A percentile compares a stretch with the other conserved stretches of the same genome.
phyloP scores from a whole-genome alignment of 1,140 invertebrate genomes.

The Adelges cooleyi region DNA sequence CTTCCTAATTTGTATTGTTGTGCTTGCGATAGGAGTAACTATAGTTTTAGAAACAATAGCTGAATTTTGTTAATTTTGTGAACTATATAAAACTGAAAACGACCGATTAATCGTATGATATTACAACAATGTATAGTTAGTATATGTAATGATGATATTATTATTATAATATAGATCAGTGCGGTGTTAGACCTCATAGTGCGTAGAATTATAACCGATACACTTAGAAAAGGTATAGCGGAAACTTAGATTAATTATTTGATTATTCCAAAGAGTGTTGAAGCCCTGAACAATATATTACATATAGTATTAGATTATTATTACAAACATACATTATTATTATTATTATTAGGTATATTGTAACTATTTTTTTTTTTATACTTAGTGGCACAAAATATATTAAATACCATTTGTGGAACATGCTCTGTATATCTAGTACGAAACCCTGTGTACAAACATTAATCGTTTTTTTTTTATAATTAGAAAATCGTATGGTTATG shows the following conservation, averaged over 20 bases:
- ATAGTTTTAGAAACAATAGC: no score
- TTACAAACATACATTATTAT: not conserved
- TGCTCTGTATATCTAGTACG: slow-evolving; percentile 23
- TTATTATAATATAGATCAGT: no score
- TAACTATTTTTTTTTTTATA: slow-evolving; percentile 9
- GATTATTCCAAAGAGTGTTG: not conserved
- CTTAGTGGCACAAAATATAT: slow-evolving; percentile 26
- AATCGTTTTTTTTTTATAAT: slow-evolving; percentile 17
- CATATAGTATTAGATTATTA: not conserved
- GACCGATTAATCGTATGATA: no score
- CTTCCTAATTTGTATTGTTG: no score
- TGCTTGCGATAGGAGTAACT: no score
- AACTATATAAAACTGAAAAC: no score
- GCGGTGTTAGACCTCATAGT: no score
- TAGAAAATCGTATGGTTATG: slow-evolving; percentile 15
- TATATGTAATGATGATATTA: no score
- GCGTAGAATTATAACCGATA: slow-evolving; percentile 3
- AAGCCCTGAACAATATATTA: not conserved
- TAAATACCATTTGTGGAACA: no score
- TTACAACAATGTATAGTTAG: no score
- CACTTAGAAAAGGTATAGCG: slow-evolving; percentile 16
- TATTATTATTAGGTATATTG: slow-evolving; percentile 2
- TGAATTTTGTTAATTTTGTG: no score
- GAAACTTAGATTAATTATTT: slow-evolving; percentile 18
- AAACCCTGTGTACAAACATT: slow-evolving; percentile 16